phyloP scores from a whole-genome alignment of 2,888 invertebrate genomes.

The Athripsodes cinereus region DNA sequence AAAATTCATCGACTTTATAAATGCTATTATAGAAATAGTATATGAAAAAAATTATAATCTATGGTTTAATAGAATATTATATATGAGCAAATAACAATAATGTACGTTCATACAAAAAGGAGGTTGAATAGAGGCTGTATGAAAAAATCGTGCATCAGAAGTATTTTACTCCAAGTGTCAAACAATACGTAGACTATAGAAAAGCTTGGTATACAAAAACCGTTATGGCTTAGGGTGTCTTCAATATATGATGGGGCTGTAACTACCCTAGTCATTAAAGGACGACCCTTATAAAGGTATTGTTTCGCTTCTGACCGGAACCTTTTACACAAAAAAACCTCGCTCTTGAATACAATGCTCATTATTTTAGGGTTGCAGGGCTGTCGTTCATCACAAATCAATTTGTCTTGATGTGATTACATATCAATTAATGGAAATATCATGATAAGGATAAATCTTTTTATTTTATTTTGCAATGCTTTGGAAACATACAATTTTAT shows the following conservation, averaged over 20 bases:
- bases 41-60: no score
- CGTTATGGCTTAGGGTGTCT: background rate
- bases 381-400: background rate
- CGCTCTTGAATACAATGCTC: conserved; percentile 8
- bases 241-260: background rate
- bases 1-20: no score
- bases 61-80: no score
- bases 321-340: conserved; percentile 9
- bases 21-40: no score
- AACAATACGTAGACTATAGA: conserved; percentile 19
- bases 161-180: conserved; percentile 9
- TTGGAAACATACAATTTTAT: no score
- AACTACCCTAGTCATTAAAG: background rate
- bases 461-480: no score
- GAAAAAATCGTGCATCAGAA: background rate
- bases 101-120: no score
- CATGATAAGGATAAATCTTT: no score
- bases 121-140: no score
- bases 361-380: conserved; percentile 12
- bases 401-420: no score
- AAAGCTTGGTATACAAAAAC: background rate
- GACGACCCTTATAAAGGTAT: conserved; percentile 4
- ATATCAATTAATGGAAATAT: background rate
- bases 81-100: no score
- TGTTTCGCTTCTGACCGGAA: conserved; percentile 16